A percentile compares a stretch with the other conserved stretches of the same genome.
These are phyloP conservation scores for Caiman crocodilus DNA, from an alignment of 2,797 vertebrate genomes.

Conservation along the genomic window DNA sequence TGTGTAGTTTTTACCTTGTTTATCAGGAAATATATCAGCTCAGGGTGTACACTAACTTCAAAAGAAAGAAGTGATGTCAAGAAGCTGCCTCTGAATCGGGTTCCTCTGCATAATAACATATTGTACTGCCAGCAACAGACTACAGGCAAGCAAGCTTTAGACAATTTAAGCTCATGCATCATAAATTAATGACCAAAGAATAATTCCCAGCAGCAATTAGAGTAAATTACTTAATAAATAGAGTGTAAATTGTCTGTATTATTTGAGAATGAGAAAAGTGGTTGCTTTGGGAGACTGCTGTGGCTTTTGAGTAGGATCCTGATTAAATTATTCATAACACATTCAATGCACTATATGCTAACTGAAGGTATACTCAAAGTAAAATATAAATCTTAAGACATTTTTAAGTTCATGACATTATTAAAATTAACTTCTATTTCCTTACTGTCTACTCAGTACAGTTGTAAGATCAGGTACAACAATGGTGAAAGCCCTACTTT, in stretches of 20 bases:
- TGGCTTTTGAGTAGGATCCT: not conserved
- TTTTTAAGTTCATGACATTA: not conserved
- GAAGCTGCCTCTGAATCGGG: not conserved
- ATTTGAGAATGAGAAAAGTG: not conserved
- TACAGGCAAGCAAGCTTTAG: fast-evolving
- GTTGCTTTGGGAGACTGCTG: not conserved
- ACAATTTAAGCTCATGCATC: not conserved
- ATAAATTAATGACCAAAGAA: not conserved
- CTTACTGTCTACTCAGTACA: slow-evolving; percentile 46
- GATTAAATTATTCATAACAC: not conserved
- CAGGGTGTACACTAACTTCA: not conserved
- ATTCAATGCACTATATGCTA: not conserved
- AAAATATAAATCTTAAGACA: not conserved
- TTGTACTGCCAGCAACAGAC: not conserved
- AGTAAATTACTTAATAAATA: not conserved
- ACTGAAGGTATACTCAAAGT: not conserved
- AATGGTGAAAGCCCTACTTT: slow-evolving; percentile 9
- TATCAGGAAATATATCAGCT: not conserved
- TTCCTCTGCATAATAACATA: not conserved
- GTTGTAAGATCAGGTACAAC: slow-evolving; percentile 29
- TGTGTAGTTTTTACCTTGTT: fast-evolving
- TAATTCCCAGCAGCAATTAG: not conserved
- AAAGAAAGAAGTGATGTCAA: not conserved
- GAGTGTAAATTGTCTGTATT: not conserved
- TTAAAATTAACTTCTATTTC: not conserved